A percentile compares a stretch with the other conserved stretches of the same genome.
These are phyloP conservation scores for Polydesmus complanatus DNA, from an alignment of 2,888 invertebrate species.

Conservation along the genomic window DNA sequence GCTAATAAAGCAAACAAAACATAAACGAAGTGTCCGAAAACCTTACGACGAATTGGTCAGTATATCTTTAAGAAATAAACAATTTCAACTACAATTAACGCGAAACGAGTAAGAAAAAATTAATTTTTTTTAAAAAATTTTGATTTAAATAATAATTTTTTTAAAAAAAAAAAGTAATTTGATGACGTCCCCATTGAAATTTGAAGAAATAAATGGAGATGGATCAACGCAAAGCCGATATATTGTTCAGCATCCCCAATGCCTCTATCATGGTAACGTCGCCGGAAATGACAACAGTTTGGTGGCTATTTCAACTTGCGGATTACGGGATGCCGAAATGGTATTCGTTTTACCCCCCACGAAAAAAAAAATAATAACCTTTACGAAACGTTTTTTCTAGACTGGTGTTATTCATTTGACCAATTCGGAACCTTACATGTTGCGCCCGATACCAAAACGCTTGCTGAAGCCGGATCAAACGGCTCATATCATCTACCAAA, in stretches of 20 bases:
- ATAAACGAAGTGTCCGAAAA: background rate
- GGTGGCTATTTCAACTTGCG: slow-evolving; percentile 15
- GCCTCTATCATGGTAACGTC: slow-evolving; percentile 14
- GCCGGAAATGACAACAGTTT: slow-evolving; percentile 1
- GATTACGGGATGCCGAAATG: background rate
- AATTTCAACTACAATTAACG: background rate
- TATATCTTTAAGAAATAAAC: background rate
- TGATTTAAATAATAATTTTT: background rate
- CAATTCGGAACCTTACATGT: background rate
- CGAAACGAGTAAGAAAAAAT: background rate
- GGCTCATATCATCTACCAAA: slow-evolving; percentile 1
- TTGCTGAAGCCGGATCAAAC: background rate
- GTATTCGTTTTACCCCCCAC: background rate
- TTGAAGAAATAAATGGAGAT: slow-evolving; percentile 1
- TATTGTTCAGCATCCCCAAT: slow-evolving; percentile 4
- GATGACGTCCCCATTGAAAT: slow-evolving; percentile 1
- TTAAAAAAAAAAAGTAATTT: slow-evolving; percentile 3
- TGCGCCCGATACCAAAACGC: background rate
- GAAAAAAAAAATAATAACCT: background rate
- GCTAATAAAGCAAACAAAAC: background rate
- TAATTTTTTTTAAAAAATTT: background rate
- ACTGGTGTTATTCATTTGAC: slow-evolving; percentile 3
- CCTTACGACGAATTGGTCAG: background rate
- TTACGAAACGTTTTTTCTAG: background rate
- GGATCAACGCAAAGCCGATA: background rate